These are phyloP conservation scores for Adrianichthys oophorus DNA, from an alignment of 2,797 vertebrate genomes.

Conservation along the genomic window DNA sequence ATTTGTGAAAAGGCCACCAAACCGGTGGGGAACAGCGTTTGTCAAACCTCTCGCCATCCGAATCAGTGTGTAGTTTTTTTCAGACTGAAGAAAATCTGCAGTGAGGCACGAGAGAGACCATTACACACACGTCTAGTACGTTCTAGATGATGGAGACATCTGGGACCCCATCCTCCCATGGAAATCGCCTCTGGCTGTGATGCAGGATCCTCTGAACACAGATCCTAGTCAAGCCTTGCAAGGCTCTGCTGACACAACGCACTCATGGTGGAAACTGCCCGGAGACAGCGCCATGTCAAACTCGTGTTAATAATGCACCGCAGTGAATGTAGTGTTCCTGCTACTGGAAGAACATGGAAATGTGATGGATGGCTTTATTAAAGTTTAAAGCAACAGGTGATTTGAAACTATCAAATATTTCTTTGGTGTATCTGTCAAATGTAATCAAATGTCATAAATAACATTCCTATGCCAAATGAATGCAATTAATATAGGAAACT, in stretches of 20 bases:
- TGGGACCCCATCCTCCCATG: constrained; percentile 63
- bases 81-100: constrained; percentile 57
- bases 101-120: constrained; percentile 65
- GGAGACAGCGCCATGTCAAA: constrained; percentile 19
- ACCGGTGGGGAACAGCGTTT: constrained; percentile 49
- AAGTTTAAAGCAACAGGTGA: background rate
- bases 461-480: background rate
- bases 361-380: background rate
- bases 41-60: constrained; percentile 44
- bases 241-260: constrained; percentile 32
- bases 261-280: constrained; percentile 18
- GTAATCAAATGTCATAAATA: background rate
- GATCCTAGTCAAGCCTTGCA: constrained; percentile 25
- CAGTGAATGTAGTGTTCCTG: constrained; percentile 4
- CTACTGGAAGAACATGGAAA: constrained; percentile 12
- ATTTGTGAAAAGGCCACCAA: constrained; percentile 63
- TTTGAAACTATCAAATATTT: background rate
- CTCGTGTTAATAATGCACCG: constrained; percentile 33
- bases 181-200: constrained; percentile 60
- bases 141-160: constrained; percentile 73
- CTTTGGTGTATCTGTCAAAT: background rate
- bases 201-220: constrained; percentile 35
- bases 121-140: constrained; percentile 67
- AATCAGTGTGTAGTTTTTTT: constrained; percentile 61
- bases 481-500: background rate